These are phyloP conservation scores for Panopea generosa DNA, from an alignment of 2,888 invertebrate genomes.

Conservation along the genomic window DNA sequence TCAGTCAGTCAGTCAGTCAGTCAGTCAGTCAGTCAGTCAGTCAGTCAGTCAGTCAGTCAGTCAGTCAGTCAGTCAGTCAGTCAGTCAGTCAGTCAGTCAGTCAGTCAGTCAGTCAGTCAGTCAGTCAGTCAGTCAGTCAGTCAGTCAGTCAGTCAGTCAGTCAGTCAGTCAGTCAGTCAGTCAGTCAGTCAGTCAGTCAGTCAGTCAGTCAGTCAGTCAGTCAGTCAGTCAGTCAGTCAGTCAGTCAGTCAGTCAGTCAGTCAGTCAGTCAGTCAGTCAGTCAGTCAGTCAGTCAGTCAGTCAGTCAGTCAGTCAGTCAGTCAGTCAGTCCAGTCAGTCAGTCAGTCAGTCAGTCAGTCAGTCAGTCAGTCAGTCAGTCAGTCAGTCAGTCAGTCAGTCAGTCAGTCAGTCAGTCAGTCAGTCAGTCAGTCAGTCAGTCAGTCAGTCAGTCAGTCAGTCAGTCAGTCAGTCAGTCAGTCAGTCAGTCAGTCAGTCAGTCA, in stretches of 20 bases:
- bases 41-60: conserved; percentile 32
- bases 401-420: conserved; percentile 15
- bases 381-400: conserved; percentile 14
- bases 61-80: conserved; percentile 31
- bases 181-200: conserved; percentile 39
- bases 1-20: conserved; percentile 40
- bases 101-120: conserved; percentile 35
- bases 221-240: conserved; percentile 31
- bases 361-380: conserved; percentile 31
- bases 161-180: conserved; percentile 36
- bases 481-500: conserved; percentile 15
- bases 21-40: conserved; percentile 37
- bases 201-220: conserved; percentile 35
- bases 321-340: too few species aligned
- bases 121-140: conserved; percentile 22
- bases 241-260: conserved; percentile 26
- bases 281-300: conserved; percentile 33
- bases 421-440: conserved; percentile 9
- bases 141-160: conserved; percentile 29
- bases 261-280: conserved; percentile 29
- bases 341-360: conserved; percentile 34
- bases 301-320: conserved; percentile 34
- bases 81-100: conserved; percentile 26
- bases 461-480: conserved; percentile 9
- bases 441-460: conserved; percentile 11